Evolutionary conservation across 64 coral and sea anemone genomes (phyloP).

Genomic region (Dendrophyllia cribrosa): DNA sequence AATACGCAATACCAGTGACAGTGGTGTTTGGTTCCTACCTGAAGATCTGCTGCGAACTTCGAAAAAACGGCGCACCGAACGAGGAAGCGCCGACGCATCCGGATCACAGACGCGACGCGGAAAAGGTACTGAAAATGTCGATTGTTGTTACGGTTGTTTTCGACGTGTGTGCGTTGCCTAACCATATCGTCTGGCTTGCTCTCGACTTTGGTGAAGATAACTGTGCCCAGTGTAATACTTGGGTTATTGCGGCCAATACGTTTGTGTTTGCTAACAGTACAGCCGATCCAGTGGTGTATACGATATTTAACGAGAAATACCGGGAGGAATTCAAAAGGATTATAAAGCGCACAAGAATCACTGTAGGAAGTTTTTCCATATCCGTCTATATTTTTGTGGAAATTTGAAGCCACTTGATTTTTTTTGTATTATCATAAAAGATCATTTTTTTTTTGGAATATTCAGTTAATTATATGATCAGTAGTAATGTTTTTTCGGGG

Average conservation of each 20-base stretch:
- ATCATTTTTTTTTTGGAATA: too few relatives aligned
- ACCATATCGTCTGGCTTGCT: conserved; percentile 77
- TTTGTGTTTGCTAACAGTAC: conserved; percentile 86
- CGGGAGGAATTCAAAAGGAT: conserved; percentile 65
- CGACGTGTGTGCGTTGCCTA: conserved; percentile 76
- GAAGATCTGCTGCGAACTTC: conserved; percentile 69
- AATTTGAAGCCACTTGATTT: too few relatives aligned
- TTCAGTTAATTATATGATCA: too few relatives aligned
- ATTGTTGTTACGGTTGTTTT: conserved; percentile 77
- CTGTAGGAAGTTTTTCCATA: neutral
- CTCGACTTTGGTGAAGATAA: conserved; percentile 68
- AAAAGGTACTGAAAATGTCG: conserved; percentile 81
- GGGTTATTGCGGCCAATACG: conserved; percentile 79
- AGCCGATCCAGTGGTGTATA: conserved; percentile 76
- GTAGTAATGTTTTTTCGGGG: too few relatives aligned
- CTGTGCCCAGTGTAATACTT: conserved; percentile 55
- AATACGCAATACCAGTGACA: conserved; percentile 68
- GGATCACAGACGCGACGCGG: conserved; percentile 55
- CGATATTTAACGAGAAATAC: conserved; percentile 87
- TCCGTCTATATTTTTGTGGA: too few relatives aligned
- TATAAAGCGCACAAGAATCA: neutral
- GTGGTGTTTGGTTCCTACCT: conserved; percentile 83
- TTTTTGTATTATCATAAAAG: too few relatives aligned
- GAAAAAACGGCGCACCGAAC: neutral
- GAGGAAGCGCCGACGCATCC: neutral